Percentiles rank a stretch among this genome's conserved stretches.
These are phyloP conservation scores for Chrysogorgia sp. DNA, from an alignment of 92 coral and sea anemone species.

Conservation along the genomic window DNA sequence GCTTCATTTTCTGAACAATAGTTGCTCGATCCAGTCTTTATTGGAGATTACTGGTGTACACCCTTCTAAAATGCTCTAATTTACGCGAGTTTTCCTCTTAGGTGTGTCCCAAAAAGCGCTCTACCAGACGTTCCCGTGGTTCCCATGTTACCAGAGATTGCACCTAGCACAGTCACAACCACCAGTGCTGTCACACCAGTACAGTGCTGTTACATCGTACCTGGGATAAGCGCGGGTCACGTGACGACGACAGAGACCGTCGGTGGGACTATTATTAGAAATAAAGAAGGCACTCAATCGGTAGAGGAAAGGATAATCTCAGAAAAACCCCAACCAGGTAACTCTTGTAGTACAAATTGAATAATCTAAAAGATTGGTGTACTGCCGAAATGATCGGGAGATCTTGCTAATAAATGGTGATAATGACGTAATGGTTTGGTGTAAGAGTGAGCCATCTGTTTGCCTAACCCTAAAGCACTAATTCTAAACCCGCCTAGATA, in stretches of 20 bases:
- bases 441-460: too few relatives aligned
- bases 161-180: not conserved
- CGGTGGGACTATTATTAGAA: conserved; percentile 8
- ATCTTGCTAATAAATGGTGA: too few relatives aligned
- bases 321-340: not conserved
- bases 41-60: too few relatives aligned
- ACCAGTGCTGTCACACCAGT: conserved; percentile 32
- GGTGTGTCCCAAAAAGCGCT: not conserved
- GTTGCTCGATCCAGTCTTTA: too few relatives aligned
- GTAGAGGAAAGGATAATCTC: conserved; percentile 37
- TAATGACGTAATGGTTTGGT: too few relatives aligned
- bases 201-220: conserved; percentile 37
- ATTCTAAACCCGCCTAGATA: too few relatives aligned
- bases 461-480: too few relatives aligned
- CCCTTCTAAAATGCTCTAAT: too few relatives aligned
- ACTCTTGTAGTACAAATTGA: too few relatives aligned
- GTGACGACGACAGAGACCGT: not conserved
- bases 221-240: not conserved
- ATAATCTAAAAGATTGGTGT: too few relatives aligned
- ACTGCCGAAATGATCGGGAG: too few relatives aligned
- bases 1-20: too few relatives aligned
- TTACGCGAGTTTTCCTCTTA: not conserved
- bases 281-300: conserved; percentile 13
- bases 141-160: not conserved
- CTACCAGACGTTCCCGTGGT: not conserved